Base-by-base conservation (phyloP, 2,797 vertebrate genomes). In the Threskiornis aethiopicus region DNA sequence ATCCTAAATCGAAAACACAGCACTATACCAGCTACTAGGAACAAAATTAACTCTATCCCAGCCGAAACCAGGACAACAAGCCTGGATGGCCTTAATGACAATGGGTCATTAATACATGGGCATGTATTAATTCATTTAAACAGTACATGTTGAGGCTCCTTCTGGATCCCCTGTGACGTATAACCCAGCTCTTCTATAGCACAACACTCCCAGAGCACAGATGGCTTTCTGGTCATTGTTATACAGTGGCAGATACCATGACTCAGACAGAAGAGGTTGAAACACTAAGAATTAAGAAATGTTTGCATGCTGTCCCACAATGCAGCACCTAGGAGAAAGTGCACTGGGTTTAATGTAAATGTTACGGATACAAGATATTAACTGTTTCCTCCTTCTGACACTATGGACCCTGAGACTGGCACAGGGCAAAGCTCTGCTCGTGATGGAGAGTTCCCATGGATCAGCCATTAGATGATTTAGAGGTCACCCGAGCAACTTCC, bases 351-450 rank as follows among this genome's bases (percentile, higher is more conserved):
- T 42, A 13, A 22, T 71, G 59, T 0, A 44, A 82, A 66, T 8
- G 26, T 19, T 70, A 25, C 5, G 15, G 25, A 39, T 10, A 19
- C 5, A 21, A 5, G 28, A 37, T 11, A 83, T 25, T 55, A 89
- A 33, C 19, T 5, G 0, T 12, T 52, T 33, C 35, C 21, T n/a
- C 16, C 24, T 39, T 11, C 29, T 19, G 70, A 33, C 62, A 28
- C 33, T 4, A 10, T 0, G 3, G 15, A 44, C 24, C 20, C 61
- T 4, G 33, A 33, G 41, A 5, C 3, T 25, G 78, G 47, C 33
- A n/a, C 29, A 41, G 64, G 44, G 61, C 89, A 88, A 19, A 51
- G 65, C 49, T 62, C 62, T 71, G 54, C 14, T 5, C 2, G 24
- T 9, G 24, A 19, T 17, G 29, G 29, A 67, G 41, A 28, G 9